Evolutionary conservation across 2,888 invertebrate species (phyloP).

Genomic region (Acanthoscelides obtectus): DNA sequence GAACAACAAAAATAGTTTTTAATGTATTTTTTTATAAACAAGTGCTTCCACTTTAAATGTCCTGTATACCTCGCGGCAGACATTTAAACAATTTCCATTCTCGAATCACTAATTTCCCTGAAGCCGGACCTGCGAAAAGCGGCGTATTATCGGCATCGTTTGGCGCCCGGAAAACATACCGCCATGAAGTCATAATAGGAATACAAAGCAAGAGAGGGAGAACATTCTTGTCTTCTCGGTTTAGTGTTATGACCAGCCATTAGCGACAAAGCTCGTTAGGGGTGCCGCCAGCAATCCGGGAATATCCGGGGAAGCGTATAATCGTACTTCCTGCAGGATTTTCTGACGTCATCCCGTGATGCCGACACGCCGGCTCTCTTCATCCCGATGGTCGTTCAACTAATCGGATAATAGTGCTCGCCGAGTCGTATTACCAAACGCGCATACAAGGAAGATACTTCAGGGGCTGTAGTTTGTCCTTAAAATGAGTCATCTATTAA

Average conservation of each 20-base stretch:
- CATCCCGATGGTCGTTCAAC: neutral
- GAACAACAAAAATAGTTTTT: too few relatives aligned
- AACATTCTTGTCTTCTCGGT: constrained; percentile 18
- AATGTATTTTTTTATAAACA: too few relatives aligned
- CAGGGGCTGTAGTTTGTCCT: too few relatives aligned
- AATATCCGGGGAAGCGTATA: neutral
- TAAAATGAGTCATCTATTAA: too few relatives aligned
- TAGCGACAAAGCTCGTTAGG: constrained; percentile 13
- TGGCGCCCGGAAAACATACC: neutral
- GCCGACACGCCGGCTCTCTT: neutral
- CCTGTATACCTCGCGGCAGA: too few relatives aligned
- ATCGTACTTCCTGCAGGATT: neutral
- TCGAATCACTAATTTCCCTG: too few relatives aligned
- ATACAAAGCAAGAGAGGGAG: constrained; percentile 1
- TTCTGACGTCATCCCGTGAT: neutral
- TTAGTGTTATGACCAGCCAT: constrained; percentile 21
- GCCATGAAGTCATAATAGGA: neutral
- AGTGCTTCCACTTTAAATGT: too few relatives aligned
- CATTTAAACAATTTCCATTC: too few relatives aligned
- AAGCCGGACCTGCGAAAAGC: neutral
- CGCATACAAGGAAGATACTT: neutral
- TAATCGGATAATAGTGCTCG: neutral
- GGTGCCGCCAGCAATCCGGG: neutral
- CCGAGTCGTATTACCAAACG: neutral
- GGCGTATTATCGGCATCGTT: neutral